Conservation (phyloP, 2,113 vertebrate species). For the Pycnonotus jocosus region DNA sequence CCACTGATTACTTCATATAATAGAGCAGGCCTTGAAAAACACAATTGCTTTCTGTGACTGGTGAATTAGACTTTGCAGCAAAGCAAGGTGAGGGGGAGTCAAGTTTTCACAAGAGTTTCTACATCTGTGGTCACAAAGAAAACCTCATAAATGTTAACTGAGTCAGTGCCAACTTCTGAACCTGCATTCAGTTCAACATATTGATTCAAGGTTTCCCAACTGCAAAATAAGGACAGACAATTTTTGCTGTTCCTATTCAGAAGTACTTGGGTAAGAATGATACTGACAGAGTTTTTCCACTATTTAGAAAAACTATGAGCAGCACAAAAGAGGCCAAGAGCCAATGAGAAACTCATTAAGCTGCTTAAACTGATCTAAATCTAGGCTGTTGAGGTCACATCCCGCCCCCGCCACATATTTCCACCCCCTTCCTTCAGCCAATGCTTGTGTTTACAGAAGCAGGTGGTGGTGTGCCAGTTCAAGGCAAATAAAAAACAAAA, state of each 20-base stretch:
- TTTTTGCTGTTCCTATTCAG: background rate
- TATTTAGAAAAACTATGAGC: constrained; percentile 35
- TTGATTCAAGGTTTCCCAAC: background rate
- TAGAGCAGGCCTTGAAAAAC: constrained; percentile 24
- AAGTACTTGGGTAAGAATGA: background rate
- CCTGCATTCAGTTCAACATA: background rate
- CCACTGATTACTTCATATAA: constrained; percentile 17
- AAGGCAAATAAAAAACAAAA: background rate
- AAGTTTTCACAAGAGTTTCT: constrained; percentile 49
- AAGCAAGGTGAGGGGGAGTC: constrained; percentile 20
- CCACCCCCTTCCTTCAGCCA: constrained; percentile 30
- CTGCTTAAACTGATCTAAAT: constrained; percentile 67
- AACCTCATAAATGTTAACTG: constrained; percentile 32
- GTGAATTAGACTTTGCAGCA: background rate
- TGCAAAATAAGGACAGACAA: background rate
- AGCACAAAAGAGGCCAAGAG: constrained; percentile 61
- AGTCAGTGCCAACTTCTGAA: background rate
- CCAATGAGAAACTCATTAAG: constrained; percentile 66
- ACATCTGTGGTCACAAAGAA: constrained; percentile 41
- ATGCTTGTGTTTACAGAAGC: background rate
- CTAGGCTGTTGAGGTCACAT: constrained; percentile 61
- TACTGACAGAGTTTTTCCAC: constrained; percentile 33
- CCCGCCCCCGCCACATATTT: constrained; percentile 26
- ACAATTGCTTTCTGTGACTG: constrained; percentile 42
- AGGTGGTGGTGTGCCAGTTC: background rate